A percentile compares a stretch with the other conserved stretches of the same genome.
These are phyloP conservation scores for Oncorhynchus kisutch DNA, from an alignment of 2,113 vertebrate genomes.

Conservation along the genomic window DNA sequence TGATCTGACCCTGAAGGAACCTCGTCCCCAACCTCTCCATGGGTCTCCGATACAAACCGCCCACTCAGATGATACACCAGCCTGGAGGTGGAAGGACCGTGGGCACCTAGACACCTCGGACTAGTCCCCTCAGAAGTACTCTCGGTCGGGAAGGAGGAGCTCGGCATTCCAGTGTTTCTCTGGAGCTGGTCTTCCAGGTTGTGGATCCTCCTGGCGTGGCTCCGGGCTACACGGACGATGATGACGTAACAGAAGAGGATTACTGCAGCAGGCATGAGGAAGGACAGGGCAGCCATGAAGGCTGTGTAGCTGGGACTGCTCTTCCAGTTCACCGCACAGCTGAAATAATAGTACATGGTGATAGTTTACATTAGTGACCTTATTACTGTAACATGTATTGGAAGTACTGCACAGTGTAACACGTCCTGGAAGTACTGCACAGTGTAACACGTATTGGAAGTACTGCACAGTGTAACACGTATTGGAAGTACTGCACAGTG, in stretches of 20 bases:
- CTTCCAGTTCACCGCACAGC: slow-evolving; percentile 73
- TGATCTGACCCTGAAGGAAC: slow-evolving; percentile 1
- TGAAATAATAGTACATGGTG: not conserved
- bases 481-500: too few species aligned
- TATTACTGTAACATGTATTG: too few species aligned
- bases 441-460: too few species aligned
- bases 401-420: too few species aligned
- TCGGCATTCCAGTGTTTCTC: slow-evolving; percentile 43
- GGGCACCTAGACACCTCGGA: slow-evolving; percentile 34
- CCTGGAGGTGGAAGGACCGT: slow-evolving; percentile 49
- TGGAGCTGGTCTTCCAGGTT: slow-evolving; percentile 74
- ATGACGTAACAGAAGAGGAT: slow-evolving; percentile 80
- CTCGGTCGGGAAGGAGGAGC: not conserved
- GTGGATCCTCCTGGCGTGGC: slow-evolving; percentile 76
- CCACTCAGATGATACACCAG: slow-evolving; percentile 72
- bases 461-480: too few species aligned
- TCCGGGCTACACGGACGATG: slow-evolving; percentile 75
- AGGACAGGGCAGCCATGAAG: slow-evolving; percentile 67
- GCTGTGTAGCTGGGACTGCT: slow-evolving; percentile 73
- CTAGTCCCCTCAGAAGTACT: slow-evolving; percentile 20
- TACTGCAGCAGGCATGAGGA: slow-evolving; percentile 71
- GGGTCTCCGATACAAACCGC: slow-evolving; percentile 60
- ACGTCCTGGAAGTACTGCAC: too few species aligned
- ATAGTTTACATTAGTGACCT: too few species aligned
- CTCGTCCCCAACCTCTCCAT: slow-evolving; percentile 13